These are phyloP conservation scores for Sesamia nonagrioides DNA, from an alignment of 1,140 invertebrate species.

Conservation along the genomic window DNA sequence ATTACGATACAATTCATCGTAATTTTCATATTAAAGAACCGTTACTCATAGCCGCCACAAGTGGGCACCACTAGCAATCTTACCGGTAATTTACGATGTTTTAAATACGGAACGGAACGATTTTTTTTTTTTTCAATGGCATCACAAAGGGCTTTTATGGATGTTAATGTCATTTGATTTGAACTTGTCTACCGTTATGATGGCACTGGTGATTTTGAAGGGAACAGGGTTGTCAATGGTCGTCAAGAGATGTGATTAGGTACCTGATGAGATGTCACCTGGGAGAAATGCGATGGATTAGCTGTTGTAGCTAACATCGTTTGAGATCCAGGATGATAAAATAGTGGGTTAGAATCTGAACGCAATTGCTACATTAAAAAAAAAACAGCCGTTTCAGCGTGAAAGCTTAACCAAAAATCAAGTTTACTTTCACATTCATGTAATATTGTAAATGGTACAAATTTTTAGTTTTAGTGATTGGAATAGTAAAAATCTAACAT, in stretches of 20 bases:
- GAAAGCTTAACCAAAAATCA: too few species aligned
- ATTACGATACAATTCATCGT: not conserved
- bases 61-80: constrained; percentile 60
- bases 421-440: too few species aligned
- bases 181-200: constrained; percentile 67
- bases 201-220: constrained; percentile 74
- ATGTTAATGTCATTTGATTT: constrained; percentile 79
- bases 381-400: too few species aligned
- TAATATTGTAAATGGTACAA: too few species aligned
- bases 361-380: too few species aligned
- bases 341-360: too few species aligned
- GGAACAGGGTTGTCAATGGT: constrained; percentile 43
- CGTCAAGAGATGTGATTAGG: not conserved
- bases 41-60: constrained; percentile 51
- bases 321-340: too few species aligned
- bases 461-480: too few species aligned
- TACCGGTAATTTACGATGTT: constrained; percentile 69
- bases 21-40: constrained; percentile 15
- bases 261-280: too few species aligned
- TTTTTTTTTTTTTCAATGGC: constrained; percentile 66
- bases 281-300: too few species aligned
- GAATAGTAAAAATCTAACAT: too few species aligned
- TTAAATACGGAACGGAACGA: constrained; percentile 63
- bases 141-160: constrained; percentile 62
- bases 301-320: too few species aligned